Base-by-base conservation (phyloP, 2,888 invertebrate genomes). In the Luperina testacea region DNA sequence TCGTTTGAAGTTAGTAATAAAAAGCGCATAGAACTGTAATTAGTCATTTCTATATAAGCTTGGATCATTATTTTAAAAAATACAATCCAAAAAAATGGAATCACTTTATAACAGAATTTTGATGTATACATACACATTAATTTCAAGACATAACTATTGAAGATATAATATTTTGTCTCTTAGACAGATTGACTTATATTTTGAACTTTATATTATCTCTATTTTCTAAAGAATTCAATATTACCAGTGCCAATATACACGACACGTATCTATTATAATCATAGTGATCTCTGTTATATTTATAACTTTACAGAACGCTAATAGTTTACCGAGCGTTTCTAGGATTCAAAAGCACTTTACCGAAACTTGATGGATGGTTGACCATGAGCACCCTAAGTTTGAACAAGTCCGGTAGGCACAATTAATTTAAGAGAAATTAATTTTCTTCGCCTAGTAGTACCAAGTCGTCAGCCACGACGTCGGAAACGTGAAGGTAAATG, bases 401-500 rank as follows among this genome's bases (percentile, higher is more conserved):
- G 75, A 77, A 84, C 75, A 85, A 88, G 87, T 88, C 88, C 76
- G 82, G 70, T 75, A 75, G 79, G 65, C 75, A 75, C 68, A 73
- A 68, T 76, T 68, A 67, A 64, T 78, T 61, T 51, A 73, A 81
- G 75, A 83, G 15, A 69, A 80, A 63, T 81, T 84, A 87, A 76
- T 95, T 95, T 89, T 96, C 96, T 89, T 95, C 96, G 96, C 98
- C 97, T 97, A 98, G 97, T 90, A 98, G 97, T 91, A 99, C 99
- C 94, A 99, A 97, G 96, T 99, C 99, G 95, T 99, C 99, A 92
- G 99, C 99, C 86, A 99, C 98, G 89, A 99, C 99, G 97, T 99
- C 99, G 92, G 99, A 99, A 93, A 99, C 99, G 97, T 99, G 99
- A 91, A 99, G 97, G 95, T 99, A 99, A 93, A 99, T 99, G 96